phyloP scores from a whole-genome alignment of 2,113 vertebrate species.

The Siniperca knerii region DNA sequence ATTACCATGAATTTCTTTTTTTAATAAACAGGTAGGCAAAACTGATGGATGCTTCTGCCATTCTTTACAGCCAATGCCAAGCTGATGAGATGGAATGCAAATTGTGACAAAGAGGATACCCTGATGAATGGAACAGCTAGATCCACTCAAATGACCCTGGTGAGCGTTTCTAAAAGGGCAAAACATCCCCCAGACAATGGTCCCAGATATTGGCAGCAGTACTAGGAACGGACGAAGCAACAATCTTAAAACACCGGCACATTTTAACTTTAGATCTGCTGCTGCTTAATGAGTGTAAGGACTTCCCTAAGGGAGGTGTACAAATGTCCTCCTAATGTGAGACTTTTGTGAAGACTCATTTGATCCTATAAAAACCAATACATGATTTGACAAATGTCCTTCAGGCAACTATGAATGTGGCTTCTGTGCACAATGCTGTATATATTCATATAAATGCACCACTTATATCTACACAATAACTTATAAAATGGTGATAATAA shows the following conservation, averaged over 20 bases:
- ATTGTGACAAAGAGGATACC: constrained; percentile 40
- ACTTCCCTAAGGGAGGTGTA: constrained; percentile 33
- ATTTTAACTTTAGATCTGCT: constrained; percentile 33
- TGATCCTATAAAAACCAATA: constrained; percentile 41
- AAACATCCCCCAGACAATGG: constrained; percentile 46
- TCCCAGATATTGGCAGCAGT: constrained; percentile 29
- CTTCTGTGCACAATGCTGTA: neutral
- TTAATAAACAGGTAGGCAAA: constrained; percentile 10
- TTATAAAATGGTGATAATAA: constrained; percentile 17
- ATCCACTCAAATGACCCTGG: constrained; percentile 42
- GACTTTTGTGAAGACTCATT: constrained; percentile 34
- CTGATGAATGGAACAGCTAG: constrained; percentile 34
- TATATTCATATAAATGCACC: neutral
- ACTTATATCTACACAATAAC: constrained; percentile 8
- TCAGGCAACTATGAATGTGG: constrained; percentile 15
- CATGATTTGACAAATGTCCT: constrained; percentile 33
- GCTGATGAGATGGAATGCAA: constrained; percentile 47
- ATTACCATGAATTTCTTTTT: neutral
- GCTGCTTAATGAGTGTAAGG: constrained; percentile 46
- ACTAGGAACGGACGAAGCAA: constrained; percentile 1
- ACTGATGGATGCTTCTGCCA: constrained; percentile 4
- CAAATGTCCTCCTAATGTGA: constrained; percentile 46
- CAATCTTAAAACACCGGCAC: constrained; percentile 23
- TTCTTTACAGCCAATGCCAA: constrained; percentile 27
- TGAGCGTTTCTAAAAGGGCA: constrained; percentile 41